Percentiles rank a stretch among this genome's conserved stretches.
phyloP scores from a whole-genome alignment of 2,797 vertebrate species.

The Dendrocincla tyrannina region DNA sequence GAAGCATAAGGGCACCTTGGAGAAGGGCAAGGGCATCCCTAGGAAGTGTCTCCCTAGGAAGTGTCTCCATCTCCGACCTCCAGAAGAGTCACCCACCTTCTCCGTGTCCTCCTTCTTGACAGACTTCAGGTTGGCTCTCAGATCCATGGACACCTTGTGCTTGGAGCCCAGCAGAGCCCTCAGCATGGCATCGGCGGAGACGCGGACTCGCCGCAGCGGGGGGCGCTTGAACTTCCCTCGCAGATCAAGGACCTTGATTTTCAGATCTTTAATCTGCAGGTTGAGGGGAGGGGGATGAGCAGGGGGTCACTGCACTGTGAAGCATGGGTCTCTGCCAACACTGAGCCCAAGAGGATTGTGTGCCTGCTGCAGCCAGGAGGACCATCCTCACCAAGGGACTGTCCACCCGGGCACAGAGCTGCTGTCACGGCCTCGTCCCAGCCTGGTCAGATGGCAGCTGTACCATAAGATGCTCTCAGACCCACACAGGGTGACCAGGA shows the following conservation, averaged over 20 bases:
- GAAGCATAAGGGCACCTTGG: neutral
- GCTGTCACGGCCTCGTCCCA: neutral
- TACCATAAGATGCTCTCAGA: neutral
- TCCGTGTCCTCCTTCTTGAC: slow-evolving; percentile 98
- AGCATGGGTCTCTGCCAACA: neutral
- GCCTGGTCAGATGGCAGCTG: neutral
- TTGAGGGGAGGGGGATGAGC: neutral
- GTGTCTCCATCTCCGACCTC: neutral
- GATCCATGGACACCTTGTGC: slow-evolving; percentile 97
- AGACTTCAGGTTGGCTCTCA: slow-evolving; percentile 95
- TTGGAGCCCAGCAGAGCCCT: slow-evolving; percentile 95
- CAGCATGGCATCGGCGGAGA: slow-evolving; percentile 95
- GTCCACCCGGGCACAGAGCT: neutral
- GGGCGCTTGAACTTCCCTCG: slow-evolving; percentile 96
- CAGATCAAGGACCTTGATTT: slow-evolving; percentile 93
- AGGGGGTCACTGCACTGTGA: neutral
- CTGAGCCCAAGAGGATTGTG: fast-evolving
- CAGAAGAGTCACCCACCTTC: slow-evolving; percentile 81
- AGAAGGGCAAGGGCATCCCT: neutral
- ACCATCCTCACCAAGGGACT: neutral
- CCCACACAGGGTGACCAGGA: neutral
- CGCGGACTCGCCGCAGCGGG: slow-evolving; percentile 87
- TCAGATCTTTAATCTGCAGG: slow-evolving; percentile 93
- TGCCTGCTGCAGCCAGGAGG: neutral
- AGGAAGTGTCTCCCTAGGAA: neutral